Conservation (phyloP, 2,113 vertebrate genomes). For the Rhadina sibilatrix region DNA sequence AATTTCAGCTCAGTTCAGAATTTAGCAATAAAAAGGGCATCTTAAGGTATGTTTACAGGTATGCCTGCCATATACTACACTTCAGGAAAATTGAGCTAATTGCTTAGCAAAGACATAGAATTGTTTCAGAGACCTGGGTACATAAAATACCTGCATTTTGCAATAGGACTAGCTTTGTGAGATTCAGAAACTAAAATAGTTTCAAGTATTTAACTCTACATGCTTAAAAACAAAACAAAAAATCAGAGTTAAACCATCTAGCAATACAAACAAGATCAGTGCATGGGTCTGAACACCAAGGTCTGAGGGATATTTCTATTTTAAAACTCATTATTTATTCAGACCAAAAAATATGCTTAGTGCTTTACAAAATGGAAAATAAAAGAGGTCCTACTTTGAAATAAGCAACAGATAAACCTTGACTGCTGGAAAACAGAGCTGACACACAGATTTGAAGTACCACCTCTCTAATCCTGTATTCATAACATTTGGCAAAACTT, state of each 20-base stretch:
- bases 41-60: conserved; percentile 53
- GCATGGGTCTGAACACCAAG: not conserved
- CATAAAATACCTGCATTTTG: not conserved
- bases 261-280: not conserved
- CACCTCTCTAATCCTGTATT: not conserved
- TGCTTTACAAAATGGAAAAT: not conserved
- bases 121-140: conserved; percentile 40
- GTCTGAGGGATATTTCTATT: not conserved
- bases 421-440: not conserved
- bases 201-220: not conserved
- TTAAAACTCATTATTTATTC: not conserved
- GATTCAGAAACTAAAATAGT: not conserved
- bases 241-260: not conserved
- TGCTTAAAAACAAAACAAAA: not conserved
- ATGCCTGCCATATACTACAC: conserved; percentile 30
- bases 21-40: conserved; percentile 36
- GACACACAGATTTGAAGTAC: not conserved
- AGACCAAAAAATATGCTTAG: not conserved
- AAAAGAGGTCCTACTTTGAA: not conserved
- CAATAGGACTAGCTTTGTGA: not conserved
- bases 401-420: not conserved
- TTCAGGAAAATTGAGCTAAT: conserved; percentile 45
- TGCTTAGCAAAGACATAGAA: conserved; percentile 32
- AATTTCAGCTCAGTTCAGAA: conserved; percentile 51
- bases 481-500: not conserved